A percentile compares a stretch with the other conserved stretches of the same genome.
These are phyloP conservation scores for Agrotis puta DNA, from an alignment of 2,888 invertebrate genomes.

Conservation along the genomic window DNA sequence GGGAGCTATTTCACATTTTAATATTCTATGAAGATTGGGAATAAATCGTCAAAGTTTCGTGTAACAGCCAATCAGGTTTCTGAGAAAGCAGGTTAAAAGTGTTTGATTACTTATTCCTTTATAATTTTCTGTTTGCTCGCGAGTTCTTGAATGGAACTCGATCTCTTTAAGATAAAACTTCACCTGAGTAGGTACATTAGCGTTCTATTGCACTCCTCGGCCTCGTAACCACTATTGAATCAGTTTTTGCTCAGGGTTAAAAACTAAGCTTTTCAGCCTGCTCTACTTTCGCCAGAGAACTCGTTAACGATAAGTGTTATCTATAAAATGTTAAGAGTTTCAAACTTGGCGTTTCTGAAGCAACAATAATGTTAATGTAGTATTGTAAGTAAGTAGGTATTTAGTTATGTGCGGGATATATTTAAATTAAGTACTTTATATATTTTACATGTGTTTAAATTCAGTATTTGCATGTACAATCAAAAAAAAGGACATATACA, in stretches of 20 bases:
- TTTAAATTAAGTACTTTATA: not conserved
- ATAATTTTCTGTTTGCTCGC: slow-evolving; percentile 32
- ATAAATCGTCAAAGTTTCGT: slow-evolving; percentile 51
- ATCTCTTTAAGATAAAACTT: slow-evolving; percentile 32
- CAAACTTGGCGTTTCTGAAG: not conserved
- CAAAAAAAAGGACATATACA: too few relatives aligned
- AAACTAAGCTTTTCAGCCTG: slow-evolving; percentile 37
- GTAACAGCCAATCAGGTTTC: slow-evolving; percentile 46
- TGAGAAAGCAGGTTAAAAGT: slow-evolving; percentile 24
- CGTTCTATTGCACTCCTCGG: slow-evolving; percentile 23
- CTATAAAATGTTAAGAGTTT: slow-evolving; percentile 16
- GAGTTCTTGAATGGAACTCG: slow-evolving; percentile 21
- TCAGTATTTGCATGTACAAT: too few relatives aligned
- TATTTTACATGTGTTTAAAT: not conserved
- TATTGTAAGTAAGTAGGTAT: not conserved
- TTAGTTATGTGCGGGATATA: not conserved
- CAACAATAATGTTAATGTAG: not conserved
- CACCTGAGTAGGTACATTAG: slow-evolving; percentile 25
- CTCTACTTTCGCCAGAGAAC: slow-evolving; percentile 43
- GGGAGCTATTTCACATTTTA: slow-evolving; percentile 74
- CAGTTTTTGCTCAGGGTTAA: slow-evolving; percentile 29
- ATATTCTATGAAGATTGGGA: slow-evolving; percentile 67
- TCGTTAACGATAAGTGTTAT: slow-evolving; percentile 46
- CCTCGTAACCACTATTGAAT: slow-evolving; percentile 34
- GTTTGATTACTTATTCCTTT: slow-evolving; percentile 31